Conservation (phyloP, 2,888 invertebrate genomes). For the Xestoiulus laeticollis region DNA sequence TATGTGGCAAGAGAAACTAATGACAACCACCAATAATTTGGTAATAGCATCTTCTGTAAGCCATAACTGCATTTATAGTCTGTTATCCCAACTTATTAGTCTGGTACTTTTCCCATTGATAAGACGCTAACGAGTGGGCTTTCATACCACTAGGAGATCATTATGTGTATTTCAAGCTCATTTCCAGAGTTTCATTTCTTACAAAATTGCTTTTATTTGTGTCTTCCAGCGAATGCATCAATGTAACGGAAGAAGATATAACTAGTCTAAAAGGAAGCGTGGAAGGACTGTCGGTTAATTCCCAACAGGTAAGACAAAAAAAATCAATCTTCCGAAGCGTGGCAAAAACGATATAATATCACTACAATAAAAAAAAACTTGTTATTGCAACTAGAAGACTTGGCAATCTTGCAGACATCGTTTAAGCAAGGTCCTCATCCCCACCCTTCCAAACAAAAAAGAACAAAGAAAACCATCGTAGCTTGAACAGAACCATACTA, state of each 20-base stretch:
- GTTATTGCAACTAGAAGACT: neutral
- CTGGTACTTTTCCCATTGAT: neutral
- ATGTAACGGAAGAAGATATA: slow-evolving; percentile 59
- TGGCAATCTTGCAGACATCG: neutral
- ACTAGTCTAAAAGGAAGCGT: slow-evolving; percentile 56
- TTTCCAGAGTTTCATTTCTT: neutral
- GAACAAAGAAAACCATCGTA: neutral
- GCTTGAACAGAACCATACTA: neutral
- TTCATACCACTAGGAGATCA: neutral
- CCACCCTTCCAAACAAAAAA: neutral
- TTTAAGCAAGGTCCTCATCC: neutral
- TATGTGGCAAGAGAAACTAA: neutral
- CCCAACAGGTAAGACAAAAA: slow-evolving; percentile 55
- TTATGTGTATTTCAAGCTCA: neutral
- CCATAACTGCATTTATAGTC: neutral
- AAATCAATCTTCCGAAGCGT: neutral
- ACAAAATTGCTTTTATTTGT: neutral
- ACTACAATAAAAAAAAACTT: neutral
- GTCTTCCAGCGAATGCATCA: slow-evolving; percentile 58
- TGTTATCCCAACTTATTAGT: neutral
- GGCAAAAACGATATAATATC: neutral
- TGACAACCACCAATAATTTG: neutral
- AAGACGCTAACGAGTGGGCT: slow-evolving; percentile 12
- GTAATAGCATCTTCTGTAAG: neutral
- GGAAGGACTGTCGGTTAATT: slow-evolving; percentile 54